Evolutionary conservation across 1,140 invertebrate species (phyloP), one percentile per base, ranked within the genome.

Genomic region (Theocolax elegans): DNA sequence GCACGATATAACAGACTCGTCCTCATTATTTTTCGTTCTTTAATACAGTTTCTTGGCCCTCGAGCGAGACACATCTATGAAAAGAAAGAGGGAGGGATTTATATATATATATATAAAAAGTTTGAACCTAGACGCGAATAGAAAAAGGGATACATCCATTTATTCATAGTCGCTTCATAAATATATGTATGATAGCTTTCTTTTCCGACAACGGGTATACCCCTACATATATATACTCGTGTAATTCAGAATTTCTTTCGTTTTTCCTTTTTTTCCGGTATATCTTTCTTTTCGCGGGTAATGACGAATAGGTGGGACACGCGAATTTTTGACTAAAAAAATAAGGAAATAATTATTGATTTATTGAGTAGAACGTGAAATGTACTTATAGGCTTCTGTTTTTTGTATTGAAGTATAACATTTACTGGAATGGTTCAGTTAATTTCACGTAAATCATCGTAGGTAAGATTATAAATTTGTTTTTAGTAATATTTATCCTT

Each of bases 101-200:
- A n/a, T n/a, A n/a, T n/a, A 49, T 3, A n/a, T 21, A 23, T 6
- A 19, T 6, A 8, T 8, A 49, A 23, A 7, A 49, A 23, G 21
- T n/a, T n/a, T n/a, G 19, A 15, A 15, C 25, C 10, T 7, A 25
- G 19, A 74, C 74, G 49, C 74, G 49, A 67, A 44, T 44, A 56
- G 77, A 77, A 76, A 44, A 44, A 44, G 40, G 77, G 74, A 77
- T 76, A 64, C 78, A 85, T 85, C 80, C 81, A 85, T 84, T 84
- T 85, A 85, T 85, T 85, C 83, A 85, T 85, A 80, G 76, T 77
- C n/a, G 77, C 73, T 83, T 83, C 81, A 85, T 85, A 84, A 85
- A 85, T 85, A 84, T 83, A 85, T 85, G 79, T 76, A 85, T 85
- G 83, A 83, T 83, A 76, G 81, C 74, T 70, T 56, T 69, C 4